Base-by-base conservation (phyloP, 1,140 invertebrate genomes). In the Euura saliciscinereae region DNA sequence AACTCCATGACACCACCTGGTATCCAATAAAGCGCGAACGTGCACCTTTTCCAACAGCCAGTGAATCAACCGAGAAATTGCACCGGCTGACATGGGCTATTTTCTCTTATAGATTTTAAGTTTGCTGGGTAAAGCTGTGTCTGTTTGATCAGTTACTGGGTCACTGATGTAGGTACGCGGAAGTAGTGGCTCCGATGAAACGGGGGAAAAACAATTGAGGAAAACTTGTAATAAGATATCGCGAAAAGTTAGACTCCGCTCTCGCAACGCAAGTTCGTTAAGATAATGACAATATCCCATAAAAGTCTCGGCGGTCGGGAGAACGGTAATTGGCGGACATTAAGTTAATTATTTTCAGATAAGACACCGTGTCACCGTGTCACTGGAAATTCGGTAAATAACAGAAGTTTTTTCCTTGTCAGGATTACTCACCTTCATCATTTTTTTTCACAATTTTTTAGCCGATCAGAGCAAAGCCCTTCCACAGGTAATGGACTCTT, bases 1-100 rank as follows among this genome's bases (percentile, higher is more conserved):
- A n/a, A 59, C 51, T 59, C 51, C 51, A 59, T 59, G 51, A 59
- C 51, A 59, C 51, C 51, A 59, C 51, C 51, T 59, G 51, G 8
- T n/a, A 59, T 59, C 51, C 51, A 59, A 59, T 59, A 59, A 59
- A 59, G 51, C 51, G 51, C 51, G 5, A 59, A 59, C 51, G 51
- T 59, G 51, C 51, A n/a, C 51, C 13, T 59, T 59, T 59, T n/a
- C 13, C 51, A 59, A 59, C 51, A 11, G 51, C 51, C 51, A n/a
- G 13, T 59, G 51, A 59, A 59, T 59, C 51, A 59, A 59, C 10
- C 3, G 13, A 59, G 51, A n/a, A 59, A 59, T n/a, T 59, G 51
- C 51, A 59, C 51, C 51, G 51, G 51, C 51, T 59, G 51, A 8
- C 13, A 59, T 6, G 51, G 2, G 3, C 51, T 11, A n/a, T n/a